phyloP scores from a whole-genome alignment of 92 coral and sea anemone genomes.

The Bergia puertoricense region DNA sequence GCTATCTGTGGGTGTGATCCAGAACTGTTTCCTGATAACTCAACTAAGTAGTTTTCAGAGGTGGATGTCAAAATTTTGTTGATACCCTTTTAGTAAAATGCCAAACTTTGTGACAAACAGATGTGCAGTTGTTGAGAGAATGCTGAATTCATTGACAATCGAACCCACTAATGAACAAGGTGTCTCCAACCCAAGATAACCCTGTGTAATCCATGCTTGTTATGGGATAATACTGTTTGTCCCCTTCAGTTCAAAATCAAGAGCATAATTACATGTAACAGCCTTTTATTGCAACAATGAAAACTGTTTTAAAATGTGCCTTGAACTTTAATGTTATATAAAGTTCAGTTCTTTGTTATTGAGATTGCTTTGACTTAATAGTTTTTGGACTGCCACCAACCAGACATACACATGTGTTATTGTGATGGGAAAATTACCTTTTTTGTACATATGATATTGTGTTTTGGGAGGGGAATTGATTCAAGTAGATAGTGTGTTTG shows the following conservation, averaged over 20 bases:
- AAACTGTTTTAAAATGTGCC: not conserved
- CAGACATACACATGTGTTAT: not conserved
- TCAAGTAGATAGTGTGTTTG: slow-evolving; percentile 21
- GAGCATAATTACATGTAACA: not conserved
- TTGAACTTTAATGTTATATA: not conserved
- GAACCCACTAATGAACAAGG: not conserved
- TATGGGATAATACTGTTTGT: not conserved
- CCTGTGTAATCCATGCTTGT: slow-evolving; percentile 5
- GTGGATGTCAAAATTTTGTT: not conserved
- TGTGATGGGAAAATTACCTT: not conserved
- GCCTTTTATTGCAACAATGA: not conserved
- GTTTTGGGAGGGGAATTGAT: not conserved
- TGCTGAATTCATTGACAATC: not conserved
- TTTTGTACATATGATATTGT: not conserved
- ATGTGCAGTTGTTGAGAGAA: slow-evolving; percentile 26
- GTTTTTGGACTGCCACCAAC: not conserved
- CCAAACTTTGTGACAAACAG: slow-evolving; percentile 19
- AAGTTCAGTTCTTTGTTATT: too few relatives aligned
- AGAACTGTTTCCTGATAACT: slow-evolving; percentile 14
- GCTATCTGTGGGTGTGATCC: slow-evolving; percentile 20
- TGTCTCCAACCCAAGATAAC: slow-evolving; percentile 24
- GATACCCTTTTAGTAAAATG: slow-evolving; percentile 27
- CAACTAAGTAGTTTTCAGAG: not conserved
- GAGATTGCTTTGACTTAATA: not conserved
- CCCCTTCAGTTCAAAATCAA: not conserved